Evolutionary conservation across 2,888 invertebrate genomes (phyloP), one percentile per base, ranked within the genome.

Genomic region (Pseudococcus longispinus): DNA sequence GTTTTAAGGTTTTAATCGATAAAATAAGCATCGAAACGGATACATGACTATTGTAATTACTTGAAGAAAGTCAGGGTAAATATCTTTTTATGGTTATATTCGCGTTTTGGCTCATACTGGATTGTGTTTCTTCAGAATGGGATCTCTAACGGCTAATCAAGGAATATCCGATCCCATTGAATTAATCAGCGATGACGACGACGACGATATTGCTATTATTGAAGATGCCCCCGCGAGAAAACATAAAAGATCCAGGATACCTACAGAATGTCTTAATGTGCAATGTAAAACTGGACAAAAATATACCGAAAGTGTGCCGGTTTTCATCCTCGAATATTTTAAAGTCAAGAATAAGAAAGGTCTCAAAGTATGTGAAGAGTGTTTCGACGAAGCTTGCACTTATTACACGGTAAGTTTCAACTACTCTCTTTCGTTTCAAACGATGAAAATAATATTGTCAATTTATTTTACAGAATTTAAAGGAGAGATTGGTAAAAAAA

Each of bases 341-440:
- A 90, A 91, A 29, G 90, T 92, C 0, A 91, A 91, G 87, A 89
- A 89, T 83, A 90, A 90, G n/a, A 89, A 90, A 11, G 90, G 90
- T 26, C 91, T 91, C 86, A 91, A 91, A 89, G 90, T 92, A 6
- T 92, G 92, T 88, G 87, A 88, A 15, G 89, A 90, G 51, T 92
- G 92, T 88, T 91, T 90, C 88, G 89, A 90, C 42, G 89, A 89
- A 70, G 90, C 91, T 2, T 89, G 91, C 0, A 87, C 89, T 44
- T 91, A 91, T 89, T 91, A 90, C 83, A 90, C 91, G 89, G 90
- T 90, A 87, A 55, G 89, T 89, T 80, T 42, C 5, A n/a, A n/a
- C 8, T n/a, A 37, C 37, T 18, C 1, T 37, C 0, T 8, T 37
- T 77, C 15, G 9, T 8, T 77, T 77, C 32, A 15, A 77, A 5